Conservation (phyloP, 2,888 invertebrate genomes). For the Incurvaria masculella region DNA sequence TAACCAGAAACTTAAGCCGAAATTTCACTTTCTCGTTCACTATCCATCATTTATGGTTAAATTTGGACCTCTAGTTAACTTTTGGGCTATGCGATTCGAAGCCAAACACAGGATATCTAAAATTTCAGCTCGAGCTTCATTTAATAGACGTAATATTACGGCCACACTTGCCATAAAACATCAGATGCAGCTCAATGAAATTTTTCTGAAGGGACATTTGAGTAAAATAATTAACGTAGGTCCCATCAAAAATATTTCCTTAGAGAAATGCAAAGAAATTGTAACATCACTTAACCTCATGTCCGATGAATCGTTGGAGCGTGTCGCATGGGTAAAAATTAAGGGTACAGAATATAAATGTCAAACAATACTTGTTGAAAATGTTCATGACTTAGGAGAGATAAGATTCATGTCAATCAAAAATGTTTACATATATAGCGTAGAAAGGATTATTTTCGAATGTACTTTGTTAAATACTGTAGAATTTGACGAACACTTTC, state of each 20-base stretch:
- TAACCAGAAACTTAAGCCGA: too few species aligned
- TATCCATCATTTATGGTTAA: conserved; percentile 1
- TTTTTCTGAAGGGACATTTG: conserved; percentile 6
- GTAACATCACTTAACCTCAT: neutral
- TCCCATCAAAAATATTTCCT: too few species aligned
- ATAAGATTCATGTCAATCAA: neutral
- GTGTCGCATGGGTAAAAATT: neutral
- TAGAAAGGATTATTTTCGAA: neutral
- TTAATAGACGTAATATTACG: conserved; percentile 10
- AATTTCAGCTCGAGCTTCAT: conserved; percentile 10
- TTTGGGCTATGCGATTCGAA: conserved; percentile 4
- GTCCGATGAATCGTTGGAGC: too few species aligned
- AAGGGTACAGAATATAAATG: neutral
- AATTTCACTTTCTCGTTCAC: neutral
- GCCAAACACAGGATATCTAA: conserved; percentile 10
- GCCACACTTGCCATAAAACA: conserved; percentile 9
- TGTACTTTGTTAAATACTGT: neutral
- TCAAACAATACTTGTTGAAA: neutral
- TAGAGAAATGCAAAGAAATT: neutral
- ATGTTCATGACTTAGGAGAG: neutral
- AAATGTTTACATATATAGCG: neutral
- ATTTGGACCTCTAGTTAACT: conserved; percentile 2
- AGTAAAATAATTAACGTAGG: too few species aligned
- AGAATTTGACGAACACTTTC: conserved; percentile 2
- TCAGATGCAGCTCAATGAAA: conserved; percentile 10